These are phyloP conservation scores for Lobophora halterata DNA, from an alignment of 2,888 invertebrate genomes.

Conservation along the genomic window DNA sequence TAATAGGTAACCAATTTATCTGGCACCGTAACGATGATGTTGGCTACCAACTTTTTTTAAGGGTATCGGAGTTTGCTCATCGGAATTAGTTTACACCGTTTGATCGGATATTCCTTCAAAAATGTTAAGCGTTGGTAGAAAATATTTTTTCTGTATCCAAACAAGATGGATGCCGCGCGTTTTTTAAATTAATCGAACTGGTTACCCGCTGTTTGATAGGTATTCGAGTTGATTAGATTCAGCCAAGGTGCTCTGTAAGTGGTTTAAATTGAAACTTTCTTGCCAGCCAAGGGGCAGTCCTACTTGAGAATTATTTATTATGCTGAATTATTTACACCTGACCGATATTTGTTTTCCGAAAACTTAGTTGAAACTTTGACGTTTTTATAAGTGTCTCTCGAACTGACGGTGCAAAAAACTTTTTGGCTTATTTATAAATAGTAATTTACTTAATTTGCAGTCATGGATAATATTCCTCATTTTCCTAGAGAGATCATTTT, in stretches of 20 bases:
- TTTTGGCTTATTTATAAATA: too few species aligned
- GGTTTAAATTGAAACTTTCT: slow-evolving; percentile 8
- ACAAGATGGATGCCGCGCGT: slow-evolving; percentile 43
- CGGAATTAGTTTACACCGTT: slow-evolving; percentile 77
- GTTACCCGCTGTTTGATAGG: slow-evolving; percentile 33
- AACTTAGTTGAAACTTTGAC: too few species aligned
- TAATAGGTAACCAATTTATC: slow-evolving; percentile 73
- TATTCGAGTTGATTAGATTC: slow-evolving; percentile 35
- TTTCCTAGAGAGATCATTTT: slow-evolving; percentile 15
- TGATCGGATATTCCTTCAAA: slow-evolving; percentile 77
- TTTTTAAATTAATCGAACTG: slow-evolving; percentile 49
- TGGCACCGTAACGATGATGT: slow-evolving; percentile 58
- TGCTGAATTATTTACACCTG: too few species aligned
- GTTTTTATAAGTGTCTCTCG: too few species aligned
- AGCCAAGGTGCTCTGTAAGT: slow-evolving; percentile 18
- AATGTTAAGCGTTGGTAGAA: slow-evolving; percentile 56
- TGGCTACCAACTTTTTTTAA: slow-evolving; percentile 60
- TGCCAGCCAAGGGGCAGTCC: background rate
- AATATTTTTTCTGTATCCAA: slow-evolving; percentile 56
- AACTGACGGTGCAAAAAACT: too few species aligned
- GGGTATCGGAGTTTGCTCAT: slow-evolving; percentile 71
- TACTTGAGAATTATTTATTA: slow-evolving; percentile 8
- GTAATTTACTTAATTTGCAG: too few species aligned
- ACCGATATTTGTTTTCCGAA: too few species aligned
- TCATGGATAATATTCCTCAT: slow-evolving; percentile 4